Conservation (phyloP, 2,113 vertebrate genomes). For the Gymnorhina tibicen region DNA sequence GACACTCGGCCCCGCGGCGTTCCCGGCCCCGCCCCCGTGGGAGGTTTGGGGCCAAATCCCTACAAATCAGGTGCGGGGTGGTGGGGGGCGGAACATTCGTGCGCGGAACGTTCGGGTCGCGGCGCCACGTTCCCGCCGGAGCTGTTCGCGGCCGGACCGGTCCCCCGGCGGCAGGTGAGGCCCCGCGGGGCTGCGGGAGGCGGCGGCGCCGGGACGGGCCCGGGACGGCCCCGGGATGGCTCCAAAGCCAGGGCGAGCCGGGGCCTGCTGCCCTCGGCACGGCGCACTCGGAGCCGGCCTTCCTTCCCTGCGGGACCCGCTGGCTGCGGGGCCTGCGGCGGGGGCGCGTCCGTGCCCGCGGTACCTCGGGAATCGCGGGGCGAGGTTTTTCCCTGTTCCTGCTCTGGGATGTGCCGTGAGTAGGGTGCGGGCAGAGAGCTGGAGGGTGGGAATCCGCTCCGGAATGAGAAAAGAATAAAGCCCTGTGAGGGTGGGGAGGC, state of each 20-base stretch:
- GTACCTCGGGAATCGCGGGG: accelerated
- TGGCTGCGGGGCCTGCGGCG: neutral
- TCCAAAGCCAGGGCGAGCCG: neutral
- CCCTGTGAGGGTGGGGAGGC: neutral
- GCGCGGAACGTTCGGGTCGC: neutral
- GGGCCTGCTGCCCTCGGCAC: neutral
- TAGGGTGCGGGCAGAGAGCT: neutral
- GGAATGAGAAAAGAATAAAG: too few species aligned
- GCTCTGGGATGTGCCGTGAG: neutral
- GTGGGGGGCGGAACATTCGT: neutral
- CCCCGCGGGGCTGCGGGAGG: neutral
- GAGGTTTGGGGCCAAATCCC: neutral
- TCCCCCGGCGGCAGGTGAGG: conserved; percentile 4
- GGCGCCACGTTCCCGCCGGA: neutral
- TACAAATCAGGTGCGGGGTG: accelerated
- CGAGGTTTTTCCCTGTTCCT: too few species aligned
- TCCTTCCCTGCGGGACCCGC: neutral
- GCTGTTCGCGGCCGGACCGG: neutral
- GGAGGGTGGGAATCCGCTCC: neutral
- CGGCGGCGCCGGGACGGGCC: neutral
- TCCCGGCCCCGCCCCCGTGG: neutral
- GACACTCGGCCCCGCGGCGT: accelerated
- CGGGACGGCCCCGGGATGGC: neutral
- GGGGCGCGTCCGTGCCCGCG: accelerated
- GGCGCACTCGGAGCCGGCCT: too few species aligned